Percentiles rank a stretch among this genome's conserved stretches.
These are phyloP conservation scores for Belgica antarctica DNA, from an alignment of 2,888 invertebrate genomes.

Conservation along the genomic window DNA sequence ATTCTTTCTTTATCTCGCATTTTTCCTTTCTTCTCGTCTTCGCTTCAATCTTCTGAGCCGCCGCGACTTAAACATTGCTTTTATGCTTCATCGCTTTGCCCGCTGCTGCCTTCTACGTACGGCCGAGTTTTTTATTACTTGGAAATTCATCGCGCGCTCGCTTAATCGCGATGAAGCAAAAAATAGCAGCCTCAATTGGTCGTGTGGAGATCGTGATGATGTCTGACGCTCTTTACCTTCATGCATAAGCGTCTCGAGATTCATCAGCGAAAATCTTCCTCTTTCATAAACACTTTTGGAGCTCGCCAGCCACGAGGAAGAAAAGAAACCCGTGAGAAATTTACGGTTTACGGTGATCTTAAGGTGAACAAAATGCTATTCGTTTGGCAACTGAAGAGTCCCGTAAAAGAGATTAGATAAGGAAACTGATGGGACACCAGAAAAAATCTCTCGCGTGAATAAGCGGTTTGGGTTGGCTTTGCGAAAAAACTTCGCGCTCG, in stretches of 20 bases:
- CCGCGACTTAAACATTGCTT: slow-evolving; percentile 25
- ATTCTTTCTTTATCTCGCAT: slow-evolving; percentile 7
- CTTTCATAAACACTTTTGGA: neutral
- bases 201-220: slow-evolving; percentile 28
- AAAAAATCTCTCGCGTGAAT: neutral
- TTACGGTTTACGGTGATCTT: slow-evolving; percentile 33
- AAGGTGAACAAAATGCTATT: slow-evolving; percentile 37
- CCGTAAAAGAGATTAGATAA: slow-evolving; percentile 37
- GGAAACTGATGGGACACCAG: slow-evolving; percentile 25
- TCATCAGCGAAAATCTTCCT: neutral
- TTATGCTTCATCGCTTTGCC: neutral
- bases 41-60: slow-evolving; percentile 9
- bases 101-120: slow-evolving; percentile 9
- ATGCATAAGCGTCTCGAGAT: slow-evolving; percentile 22
- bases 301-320: neutral
- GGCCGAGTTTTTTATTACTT: slow-evolving; percentile 31
- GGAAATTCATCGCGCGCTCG: slow-evolving; percentile 17
- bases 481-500: neutral
- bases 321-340: slow-evolving; percentile 27
- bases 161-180: neutral
- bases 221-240: slow-evolving; percentile 27
- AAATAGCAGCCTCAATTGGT: neutral
- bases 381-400: slow-evolving; percentile 3
- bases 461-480: neutral
- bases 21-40: slow-evolving; percentile 1